phyloP scores from a whole-genome alignment of 2,113 vertebrate genomes.

The Alouatta palliata region DNA sequence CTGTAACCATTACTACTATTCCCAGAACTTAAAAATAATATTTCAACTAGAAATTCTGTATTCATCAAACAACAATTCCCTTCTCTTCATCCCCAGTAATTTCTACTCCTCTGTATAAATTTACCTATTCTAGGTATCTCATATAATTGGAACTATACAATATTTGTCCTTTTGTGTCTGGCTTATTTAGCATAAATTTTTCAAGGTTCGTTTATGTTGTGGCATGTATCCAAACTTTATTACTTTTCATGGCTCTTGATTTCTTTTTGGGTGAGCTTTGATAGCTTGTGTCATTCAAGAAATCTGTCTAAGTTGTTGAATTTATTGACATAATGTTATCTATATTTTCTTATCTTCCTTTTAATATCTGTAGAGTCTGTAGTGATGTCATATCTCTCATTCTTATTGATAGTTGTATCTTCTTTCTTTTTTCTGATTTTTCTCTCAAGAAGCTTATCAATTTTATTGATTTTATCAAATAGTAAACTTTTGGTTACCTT shows the following conservation, averaged over 20 bases:
- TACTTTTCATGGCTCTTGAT: neutral
- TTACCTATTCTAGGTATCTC: neutral
- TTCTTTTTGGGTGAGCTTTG: neutral
- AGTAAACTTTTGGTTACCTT: neutral
- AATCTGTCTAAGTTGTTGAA: neutral
- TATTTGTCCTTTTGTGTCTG: neutral
- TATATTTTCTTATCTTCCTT: neutral
- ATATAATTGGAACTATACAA: neutral
- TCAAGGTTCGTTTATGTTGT: neutral
- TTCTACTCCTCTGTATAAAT: neutral
- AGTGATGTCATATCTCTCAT: neutral
- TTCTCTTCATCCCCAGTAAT: neutral
- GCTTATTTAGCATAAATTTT: neutral
- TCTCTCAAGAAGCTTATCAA: neutral
- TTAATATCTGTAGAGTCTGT: neutral
- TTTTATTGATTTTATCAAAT: neutral
- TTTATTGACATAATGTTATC: neutral
- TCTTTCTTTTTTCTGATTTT: neutral
- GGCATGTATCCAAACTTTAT: neutral
- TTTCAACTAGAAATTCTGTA: neutral
- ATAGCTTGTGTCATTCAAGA: neutral
- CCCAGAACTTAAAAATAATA: neutral
- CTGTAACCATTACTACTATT: neutral
- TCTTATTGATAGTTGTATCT: neutral
- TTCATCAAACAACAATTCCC: neutral